phyloP scores from a whole-genome alignment of 2,888 invertebrate genomes.

The Eupithecia insigniata region DNA sequence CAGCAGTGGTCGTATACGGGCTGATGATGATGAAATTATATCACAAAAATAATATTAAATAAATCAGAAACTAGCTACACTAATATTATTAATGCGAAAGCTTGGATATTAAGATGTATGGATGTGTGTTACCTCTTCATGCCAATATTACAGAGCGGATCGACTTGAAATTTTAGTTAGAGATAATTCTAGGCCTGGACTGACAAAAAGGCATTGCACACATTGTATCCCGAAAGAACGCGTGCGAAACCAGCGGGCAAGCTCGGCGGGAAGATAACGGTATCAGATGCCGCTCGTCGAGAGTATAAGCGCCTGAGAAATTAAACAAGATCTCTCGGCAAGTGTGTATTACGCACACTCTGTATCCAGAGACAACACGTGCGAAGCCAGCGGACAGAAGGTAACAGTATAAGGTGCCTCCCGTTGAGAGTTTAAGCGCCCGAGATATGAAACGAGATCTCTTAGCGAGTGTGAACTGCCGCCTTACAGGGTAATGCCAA shows the following conservation, averaged over 20 bases:
- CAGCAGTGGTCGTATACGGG: too few relatives aligned
- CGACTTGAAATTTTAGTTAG: not conserved
- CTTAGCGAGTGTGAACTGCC: not conserved
- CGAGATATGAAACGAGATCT: not conserved
- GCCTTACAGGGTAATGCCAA: not conserved
- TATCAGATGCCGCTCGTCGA: not conserved
- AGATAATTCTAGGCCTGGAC: not conserved
- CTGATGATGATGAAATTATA: too few relatives aligned
- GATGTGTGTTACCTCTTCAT: not conserved
- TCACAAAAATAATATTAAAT: too few relatives aligned
- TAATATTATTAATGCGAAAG: too few relatives aligned
- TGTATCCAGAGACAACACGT: not conserved
- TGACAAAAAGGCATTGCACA: too few relatives aligned
- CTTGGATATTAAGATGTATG: too few relatives aligned
- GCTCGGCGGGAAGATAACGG: too few relatives aligned
- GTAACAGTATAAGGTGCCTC: not conserved
- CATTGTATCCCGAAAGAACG: not conserved
- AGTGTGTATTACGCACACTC: not conserved
- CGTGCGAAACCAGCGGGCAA: not conserved
- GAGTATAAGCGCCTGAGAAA: not conserved
- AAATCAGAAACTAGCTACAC: too few relatives aligned
- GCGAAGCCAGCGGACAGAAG: not conserved
- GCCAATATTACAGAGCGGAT: too few relatives aligned
- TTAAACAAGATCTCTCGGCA: not conserved
- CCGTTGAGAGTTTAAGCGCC: not conserved